These are phyloP conservation scores for Drosophila parvula DNA, from an alignment of 1,140 invertebrate species.

Conservation along the genomic window DNA sequence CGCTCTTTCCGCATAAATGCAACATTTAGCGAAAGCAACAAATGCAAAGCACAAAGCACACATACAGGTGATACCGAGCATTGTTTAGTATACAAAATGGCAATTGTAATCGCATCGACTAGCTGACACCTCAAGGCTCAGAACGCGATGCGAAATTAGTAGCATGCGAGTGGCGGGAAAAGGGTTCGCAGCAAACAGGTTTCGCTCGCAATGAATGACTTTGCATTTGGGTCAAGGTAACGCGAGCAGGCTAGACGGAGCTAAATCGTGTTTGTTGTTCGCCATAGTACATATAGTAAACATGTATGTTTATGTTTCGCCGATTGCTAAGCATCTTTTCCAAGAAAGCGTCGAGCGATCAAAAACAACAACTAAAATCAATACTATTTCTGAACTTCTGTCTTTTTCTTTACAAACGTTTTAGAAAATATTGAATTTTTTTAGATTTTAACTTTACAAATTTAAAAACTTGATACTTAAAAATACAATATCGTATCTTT, in stretches of 20 bases:
- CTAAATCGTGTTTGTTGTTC: constrained; percentile 40
- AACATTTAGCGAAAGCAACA: constrained; percentile 55
- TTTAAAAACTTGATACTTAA: not conserved
- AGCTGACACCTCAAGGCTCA: constrained; percentile 64
- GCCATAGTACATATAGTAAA: constrained; percentile 15
- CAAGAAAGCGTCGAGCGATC: not conserved
- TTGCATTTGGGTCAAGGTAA: constrained; percentile 75
- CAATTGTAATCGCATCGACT: constrained; percentile 37
- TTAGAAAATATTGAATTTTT: not conserved
- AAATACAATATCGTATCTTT: too few species aligned
- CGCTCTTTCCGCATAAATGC: constrained; percentile 65
- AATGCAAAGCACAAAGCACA: constrained; percentile 25
- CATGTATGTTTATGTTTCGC: constrained; percentile 13
- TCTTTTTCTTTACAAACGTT: not conserved
- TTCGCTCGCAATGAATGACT: constrained; percentile 59
- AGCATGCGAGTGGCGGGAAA: constrained; percentile 67
- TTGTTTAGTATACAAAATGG: constrained; percentile 6
- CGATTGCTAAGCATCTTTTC: constrained; percentile 34
- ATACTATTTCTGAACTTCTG: not conserved
- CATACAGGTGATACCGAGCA: not conserved
- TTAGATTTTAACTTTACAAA: not conserved
- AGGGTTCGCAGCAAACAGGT: constrained; percentile 73
- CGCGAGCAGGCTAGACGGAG: constrained; percentile 61
- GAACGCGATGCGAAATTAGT: constrained; percentile 52
- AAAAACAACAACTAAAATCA: not conserved